Base-by-base conservation (phyloP, 2,797 vertebrate genomes). In the Carapus acus region DNA sequence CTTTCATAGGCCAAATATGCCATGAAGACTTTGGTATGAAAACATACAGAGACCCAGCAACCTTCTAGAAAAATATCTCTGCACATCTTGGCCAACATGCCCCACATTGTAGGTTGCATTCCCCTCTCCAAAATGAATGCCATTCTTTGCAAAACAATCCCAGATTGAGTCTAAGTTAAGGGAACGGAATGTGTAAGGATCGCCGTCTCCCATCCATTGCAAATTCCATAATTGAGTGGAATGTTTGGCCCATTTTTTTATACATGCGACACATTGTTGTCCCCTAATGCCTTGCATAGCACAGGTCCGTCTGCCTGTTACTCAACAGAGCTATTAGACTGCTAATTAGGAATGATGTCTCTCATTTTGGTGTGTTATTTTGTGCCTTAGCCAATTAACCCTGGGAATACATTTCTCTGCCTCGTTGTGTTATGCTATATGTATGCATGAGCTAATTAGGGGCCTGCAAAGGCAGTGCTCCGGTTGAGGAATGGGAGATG, bases 321-420 rank as follows among this genome's bases (percentile, higher is more conserved):
- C 65, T 74, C 71, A 69, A 63, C 79, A 63, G 69, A 74, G 64
- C 40, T 58, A 80, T 83, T 76, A 78, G 70, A 63, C 63, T 22
- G 57, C 73, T 81, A 77, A 83, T 83, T 76, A 76, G 51, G 56
- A 66, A 82, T 69, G 54, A 70, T 75, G 72, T 84, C 75, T 60
- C 43, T 43, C 66, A 76, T 76, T 77, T 78, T 70, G 78, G 65
- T 62, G 70, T 15, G 41, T n/a, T n/a, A 51, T 82, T 80, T 74
- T 77, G 74, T 68, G 71, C 69, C 58, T 55, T 57, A 41, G 73
- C 41, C 36, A 73, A 87, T 84, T 84, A 49, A 69, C 83, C 82
- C 77, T 79, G 72, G 77, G 70, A 80, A 86, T 86, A 87, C 79
- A 86, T 84, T 83, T 84, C 85, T n/a, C 81, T 82, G 78, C 69